Conservation (phyloP, 2,113 vertebrate species). For the Chunga burmeisteri region DNA sequence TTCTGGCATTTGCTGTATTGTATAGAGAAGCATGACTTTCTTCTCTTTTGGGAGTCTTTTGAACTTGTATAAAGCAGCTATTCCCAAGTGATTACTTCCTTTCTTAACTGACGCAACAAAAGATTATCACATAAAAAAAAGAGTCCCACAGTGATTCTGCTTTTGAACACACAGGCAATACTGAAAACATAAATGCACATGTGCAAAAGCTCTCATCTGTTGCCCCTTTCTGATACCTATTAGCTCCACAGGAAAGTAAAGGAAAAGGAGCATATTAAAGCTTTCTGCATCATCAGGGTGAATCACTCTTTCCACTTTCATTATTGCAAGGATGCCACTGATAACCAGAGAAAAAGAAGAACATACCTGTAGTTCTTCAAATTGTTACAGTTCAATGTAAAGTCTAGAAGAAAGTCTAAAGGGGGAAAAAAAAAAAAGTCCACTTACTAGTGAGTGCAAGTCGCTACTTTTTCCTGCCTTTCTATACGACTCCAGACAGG, state of each 20-base stretch:
- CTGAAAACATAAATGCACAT: slow-evolving; percentile 70
- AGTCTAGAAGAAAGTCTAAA: neutral
- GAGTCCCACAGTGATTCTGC: slow-evolving; percentile 38
- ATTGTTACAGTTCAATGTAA: neutral
- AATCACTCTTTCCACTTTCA: slow-evolving; percentile 58
- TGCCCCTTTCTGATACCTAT: slow-evolving; percentile 65
- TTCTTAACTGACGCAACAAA: slow-evolving; percentile 75
- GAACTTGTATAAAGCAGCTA: slow-evolving; percentile 67
- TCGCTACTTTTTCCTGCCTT: neutral
- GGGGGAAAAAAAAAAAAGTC: neutral
- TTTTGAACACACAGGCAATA: slow-evolving; percentile 61
- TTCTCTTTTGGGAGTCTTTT: slow-evolving; percentile 72
- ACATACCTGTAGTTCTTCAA: neutral
- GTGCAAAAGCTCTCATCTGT: slow-evolving; percentile 62
- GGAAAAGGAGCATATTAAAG: slow-evolving; percentile 55
- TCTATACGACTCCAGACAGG: neutral
- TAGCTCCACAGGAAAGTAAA: slow-evolving; percentile 57
- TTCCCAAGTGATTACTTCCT: slow-evolving; percentile 78
- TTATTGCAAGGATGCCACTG: slow-evolving; percentile 52
- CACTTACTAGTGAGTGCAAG: neutral
- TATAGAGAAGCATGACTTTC: slow-evolving; percentile 55
- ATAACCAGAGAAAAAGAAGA: slow-evolving; percentile 44
- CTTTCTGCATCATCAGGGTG: slow-evolving; percentile 54
- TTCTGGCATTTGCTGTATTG: slow-evolving; percentile 70
- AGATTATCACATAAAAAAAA: slow-evolving; percentile 52